phyloP scores from a whole-genome alignment of 2,797 vertebrate genomes.

The Spondyliosoma cantharus region DNA sequence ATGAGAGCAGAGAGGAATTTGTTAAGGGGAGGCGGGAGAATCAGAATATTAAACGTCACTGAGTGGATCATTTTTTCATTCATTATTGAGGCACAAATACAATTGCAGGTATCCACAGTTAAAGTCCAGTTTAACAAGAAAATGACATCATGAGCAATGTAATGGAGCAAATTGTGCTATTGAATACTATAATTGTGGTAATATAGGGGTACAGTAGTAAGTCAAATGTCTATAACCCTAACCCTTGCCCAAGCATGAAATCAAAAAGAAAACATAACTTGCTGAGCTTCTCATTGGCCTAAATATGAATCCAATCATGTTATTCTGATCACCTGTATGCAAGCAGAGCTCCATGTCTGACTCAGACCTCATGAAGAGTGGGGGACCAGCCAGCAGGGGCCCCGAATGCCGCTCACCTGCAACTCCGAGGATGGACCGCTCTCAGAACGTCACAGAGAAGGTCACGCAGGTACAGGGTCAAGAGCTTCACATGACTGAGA shows the following conservation, averaged over 20 bases:
- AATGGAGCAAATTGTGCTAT: neutral
- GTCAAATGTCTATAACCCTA: too few relatives aligned
- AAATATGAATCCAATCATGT: neutral
- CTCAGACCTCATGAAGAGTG: constrained; percentile 87
- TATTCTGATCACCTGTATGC: constrained; percentile 12
- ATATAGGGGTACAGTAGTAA: too few relatives aligned
- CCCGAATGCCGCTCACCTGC: constrained; percentile 83
- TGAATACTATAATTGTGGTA: neutral
- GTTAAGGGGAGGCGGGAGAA: neutral
- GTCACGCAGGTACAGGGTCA: constrained; percentile 90
- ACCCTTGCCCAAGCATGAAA: neutral
- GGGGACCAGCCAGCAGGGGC: constrained; percentile 84
- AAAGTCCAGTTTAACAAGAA: neutral
- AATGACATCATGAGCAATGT: neutral
- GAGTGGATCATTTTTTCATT: neutral
- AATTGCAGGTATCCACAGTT: neutral
- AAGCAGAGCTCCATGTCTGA: constrained; percentile 86
- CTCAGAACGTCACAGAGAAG: constrained; percentile 95
- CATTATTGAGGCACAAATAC: neutral
- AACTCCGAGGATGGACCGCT: constrained; percentile 87
- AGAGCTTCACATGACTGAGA: constrained; percentile 11
- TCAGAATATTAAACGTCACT: neutral
- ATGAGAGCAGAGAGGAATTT: constrained; percentile 36
- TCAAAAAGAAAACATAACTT: neutral
- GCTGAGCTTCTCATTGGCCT: neutral